phyloP scores from a whole-genome alignment of 2,113 vertebrate species.

The Malaclemys terrapin region DNA sequence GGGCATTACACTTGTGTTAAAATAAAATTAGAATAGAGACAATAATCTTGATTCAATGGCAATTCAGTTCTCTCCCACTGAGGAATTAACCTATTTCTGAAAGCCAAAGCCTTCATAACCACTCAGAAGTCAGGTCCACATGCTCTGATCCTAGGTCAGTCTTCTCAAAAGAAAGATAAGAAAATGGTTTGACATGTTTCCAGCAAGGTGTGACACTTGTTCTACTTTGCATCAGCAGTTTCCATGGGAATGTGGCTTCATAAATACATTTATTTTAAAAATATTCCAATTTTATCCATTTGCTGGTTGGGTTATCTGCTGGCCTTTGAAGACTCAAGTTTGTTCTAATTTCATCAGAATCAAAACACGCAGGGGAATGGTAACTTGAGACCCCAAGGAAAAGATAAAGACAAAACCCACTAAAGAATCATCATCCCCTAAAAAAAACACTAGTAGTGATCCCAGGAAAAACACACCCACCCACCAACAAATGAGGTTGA shows the following conservation, averaged over 20 bases:
- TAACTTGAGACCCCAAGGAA: neutral
- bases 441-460: neutral
- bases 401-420: neutral
- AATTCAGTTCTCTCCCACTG: neutral
- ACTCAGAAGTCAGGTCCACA: neutral
- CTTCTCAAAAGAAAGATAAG: neutral
- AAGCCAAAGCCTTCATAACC: neutral
- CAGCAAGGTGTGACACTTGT: accelerated
- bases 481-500: neutral
- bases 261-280: neutral
- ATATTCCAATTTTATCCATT: neutral
- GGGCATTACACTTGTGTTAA: neutral
- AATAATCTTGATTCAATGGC: neutral
- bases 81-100: neutral
- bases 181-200: neutral
- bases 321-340: neutral
- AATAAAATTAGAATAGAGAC: neutral
- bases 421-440: neutral
- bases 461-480: neutral
- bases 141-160: neutral
- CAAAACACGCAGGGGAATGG: neutral
- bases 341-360: neutral
- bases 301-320: neutral
- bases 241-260: neutral
- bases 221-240: neutral